Percentiles rank a stretch among this genome's conserved stretches.
These are phyloP conservation scores for Frankliniella intonsa DNA, from an alignment of 2,888 invertebrate species.

Conservation along the genomic window DNA sequence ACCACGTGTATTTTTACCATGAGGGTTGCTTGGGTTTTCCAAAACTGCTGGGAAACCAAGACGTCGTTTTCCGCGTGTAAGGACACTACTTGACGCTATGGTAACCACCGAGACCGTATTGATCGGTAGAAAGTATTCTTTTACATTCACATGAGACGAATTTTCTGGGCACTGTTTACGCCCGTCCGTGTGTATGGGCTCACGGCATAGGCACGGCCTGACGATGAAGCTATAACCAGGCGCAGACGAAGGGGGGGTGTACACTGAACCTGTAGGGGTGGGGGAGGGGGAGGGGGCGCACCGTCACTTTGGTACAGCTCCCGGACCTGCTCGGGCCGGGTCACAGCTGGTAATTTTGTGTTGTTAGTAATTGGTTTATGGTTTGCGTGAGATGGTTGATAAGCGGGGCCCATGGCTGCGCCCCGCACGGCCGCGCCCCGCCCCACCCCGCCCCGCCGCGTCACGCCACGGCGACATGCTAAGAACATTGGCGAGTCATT, in stretches of 20 bases:
- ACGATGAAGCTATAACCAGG: slow-evolving; percentile 19
- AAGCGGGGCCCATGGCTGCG: background rate
- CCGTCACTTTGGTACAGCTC: background rate
- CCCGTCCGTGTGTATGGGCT: too few species aligned
- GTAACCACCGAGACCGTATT: too few species aligned
- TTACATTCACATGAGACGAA: too few species aligned
- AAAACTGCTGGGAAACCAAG: too few species aligned
- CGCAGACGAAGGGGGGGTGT: background rate
- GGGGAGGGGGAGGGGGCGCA: background rate
- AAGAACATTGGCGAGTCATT: slow-evolving; percentile 10
- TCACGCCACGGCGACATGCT: background rate
- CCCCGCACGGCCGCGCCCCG: background rate
- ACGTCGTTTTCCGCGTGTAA: too few species aligned
- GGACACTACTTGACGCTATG: too few species aligned
- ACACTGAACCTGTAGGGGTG: background rate
- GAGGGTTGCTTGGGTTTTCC: too few species aligned
- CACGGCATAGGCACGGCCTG: background rate
- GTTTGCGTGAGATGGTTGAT: background rate
- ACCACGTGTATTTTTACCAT: too few species aligned
- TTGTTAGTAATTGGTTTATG: slow-evolving; percentile 25
- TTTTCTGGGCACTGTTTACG: too few species aligned
- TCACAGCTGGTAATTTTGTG: slow-evolving; percentile 19
- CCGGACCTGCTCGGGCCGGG: background rate
- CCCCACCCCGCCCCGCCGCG: background rate
- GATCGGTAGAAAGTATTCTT: too few species aligned